These are phyloP conservation scores for Atrina japonica DNA, from an alignment of 2,888 invertebrate genomes.

Conservation along the genomic window DNA sequence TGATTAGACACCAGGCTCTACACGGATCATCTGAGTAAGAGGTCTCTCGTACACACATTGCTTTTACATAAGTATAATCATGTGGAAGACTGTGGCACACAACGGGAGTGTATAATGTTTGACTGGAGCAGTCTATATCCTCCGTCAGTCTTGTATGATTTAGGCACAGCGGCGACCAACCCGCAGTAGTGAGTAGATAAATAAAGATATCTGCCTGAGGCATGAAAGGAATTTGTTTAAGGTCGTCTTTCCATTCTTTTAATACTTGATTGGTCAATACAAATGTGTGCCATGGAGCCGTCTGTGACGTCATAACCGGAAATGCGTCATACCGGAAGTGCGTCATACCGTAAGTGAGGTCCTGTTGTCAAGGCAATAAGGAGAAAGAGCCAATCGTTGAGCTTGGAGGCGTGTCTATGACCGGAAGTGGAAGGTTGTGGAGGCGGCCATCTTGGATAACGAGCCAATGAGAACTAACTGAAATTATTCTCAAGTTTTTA, in stretches of 20 bases:
- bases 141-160: conserved; percentile 12
- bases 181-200: conserved; percentile 9
- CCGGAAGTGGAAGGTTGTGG: too few relatives aligned
- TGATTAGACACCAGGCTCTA: conserved; percentile 19
- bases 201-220: conserved; percentile 13
- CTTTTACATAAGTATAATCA: conserved; percentile 13
- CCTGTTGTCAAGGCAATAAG: too few relatives aligned
- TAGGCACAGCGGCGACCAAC: background rate
- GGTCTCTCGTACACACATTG: conserved; percentile 9
- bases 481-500: too few relatives aligned
- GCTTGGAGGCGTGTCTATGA: too few relatives aligned
- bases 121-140: conserved; percentile 18
- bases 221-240: conserved; percentile 2
- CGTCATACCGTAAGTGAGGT: too few relatives aligned
- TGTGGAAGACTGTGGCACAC: conserved; percentile 1
- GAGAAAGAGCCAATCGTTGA: too few relatives aligned
- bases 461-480: too few relatives aligned
- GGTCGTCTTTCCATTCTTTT: conserved; percentile 14
- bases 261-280: too few relatives aligned
- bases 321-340: too few relatives aligned
- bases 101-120: conserved; percentile 11
- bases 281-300: too few relatives aligned
- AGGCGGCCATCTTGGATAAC: too few relatives aligned
- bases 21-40: conserved; percentile 20
- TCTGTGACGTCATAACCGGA: too few relatives aligned